These are phyloP conservation scores for Lacerta agilis DNA, from an alignment of 2,797 vertebrate genomes.

Conservation along the genomic window DNA sequence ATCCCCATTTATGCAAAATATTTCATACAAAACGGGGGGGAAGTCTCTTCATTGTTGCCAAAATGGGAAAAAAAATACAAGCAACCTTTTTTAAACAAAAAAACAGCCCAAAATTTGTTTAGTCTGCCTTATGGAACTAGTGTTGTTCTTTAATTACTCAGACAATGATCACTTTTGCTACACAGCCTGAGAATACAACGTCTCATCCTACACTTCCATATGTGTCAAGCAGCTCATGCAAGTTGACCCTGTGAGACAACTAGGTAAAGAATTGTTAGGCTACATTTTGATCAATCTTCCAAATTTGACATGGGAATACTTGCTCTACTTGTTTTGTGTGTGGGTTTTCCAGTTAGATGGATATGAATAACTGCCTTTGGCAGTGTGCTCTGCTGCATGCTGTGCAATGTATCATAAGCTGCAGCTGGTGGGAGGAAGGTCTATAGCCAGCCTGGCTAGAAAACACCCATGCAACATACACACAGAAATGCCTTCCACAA, in stretches of 20 bases:
- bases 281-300: neutral
- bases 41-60: neutral
- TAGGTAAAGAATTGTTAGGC: neutral
- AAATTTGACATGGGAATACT: neutral
- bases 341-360: neutral
- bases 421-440: neutral
- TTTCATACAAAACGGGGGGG: neutral
- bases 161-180: neutral
- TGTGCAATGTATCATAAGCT: neutral
- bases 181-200: no score
- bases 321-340: no score
- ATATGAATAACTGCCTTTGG: neutral
- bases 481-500: neutral
- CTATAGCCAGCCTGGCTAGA: neutral
- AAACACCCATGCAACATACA: neutral
- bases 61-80: slow-evolving; percentile 43
- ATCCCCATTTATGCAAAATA: neutral
- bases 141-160: slow-evolving; percentile 2
- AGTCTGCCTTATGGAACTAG: neutral
- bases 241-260: neutral
- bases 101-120: neutral
- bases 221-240: neutral
- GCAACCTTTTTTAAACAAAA: slow-evolving; percentile 13
- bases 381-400: neutral
- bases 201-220: neutral